Base-by-base conservation (phyloP, 2,797 vertebrate species). In the Gymnocypris eckloni region DNA sequence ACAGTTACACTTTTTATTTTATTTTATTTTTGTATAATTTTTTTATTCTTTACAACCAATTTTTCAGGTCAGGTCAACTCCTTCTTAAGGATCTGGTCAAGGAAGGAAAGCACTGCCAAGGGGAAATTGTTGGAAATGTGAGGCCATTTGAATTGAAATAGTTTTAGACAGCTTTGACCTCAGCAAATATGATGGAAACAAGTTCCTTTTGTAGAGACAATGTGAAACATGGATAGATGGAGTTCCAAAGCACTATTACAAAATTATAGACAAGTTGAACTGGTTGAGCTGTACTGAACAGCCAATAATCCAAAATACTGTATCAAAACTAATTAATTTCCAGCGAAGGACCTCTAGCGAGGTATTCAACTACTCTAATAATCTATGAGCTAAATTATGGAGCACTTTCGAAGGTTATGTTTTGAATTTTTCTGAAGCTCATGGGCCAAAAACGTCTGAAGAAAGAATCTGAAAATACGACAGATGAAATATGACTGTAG, bases 241-340 rank as follows among this genome's bases (percentile, higher is more conserved):
- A 93, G 92, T 93, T 93, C 93, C 93, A 90, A 93, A 92, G 92
- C 83, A 91, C 77, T 48, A 83, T 87, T 92, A 92, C 93, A 93
- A 92, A 94, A 94, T 91, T 91, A 88, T 88, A 91, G 92, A 93
- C 93, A 92, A 93, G 90, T 94, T 91, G 93, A 90, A 92, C 20
- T 93, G 93, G 92, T 94, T 94, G 92, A 94, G 52, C 12, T 15
- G 52, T 9, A 16, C 76, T 78, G 52, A 78, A 59, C 90, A 90
- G 82, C 89, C 90, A 93, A 90, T 92, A 91, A 93, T 93, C 88
- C 87, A 82, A 91, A 91, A 54, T 91, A 91, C 88, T 86, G 90
- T 90, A 94, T 92, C 90, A 78, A 91, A 90, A 88, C 88, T 75
- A 82, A 59, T 92, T 92, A 82, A 90, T 8, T 33, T 80, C 56